A percentile compares a stretch with the other conserved stretches of the same genome.
Evolutionary conservation across 2,888 invertebrate genomes (phyloP).

Genomic region (Megaustenia siamemsis): DNA sequence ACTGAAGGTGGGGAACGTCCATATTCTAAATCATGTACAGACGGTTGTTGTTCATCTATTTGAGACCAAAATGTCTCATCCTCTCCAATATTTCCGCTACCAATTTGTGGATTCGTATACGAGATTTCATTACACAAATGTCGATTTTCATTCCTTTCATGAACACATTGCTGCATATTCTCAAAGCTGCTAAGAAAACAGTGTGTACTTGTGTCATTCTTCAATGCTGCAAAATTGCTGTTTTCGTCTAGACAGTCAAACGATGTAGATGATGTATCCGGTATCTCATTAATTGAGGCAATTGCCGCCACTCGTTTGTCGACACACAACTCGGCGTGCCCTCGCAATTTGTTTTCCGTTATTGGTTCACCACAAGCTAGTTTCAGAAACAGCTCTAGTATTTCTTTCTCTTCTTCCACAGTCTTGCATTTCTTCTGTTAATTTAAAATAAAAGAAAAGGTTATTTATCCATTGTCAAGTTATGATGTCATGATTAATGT

Average conservation of each 20-base stretch:
- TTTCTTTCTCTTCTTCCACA: background rate
- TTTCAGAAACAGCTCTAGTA: slow-evolving; percentile 25
- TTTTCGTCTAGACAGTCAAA: background rate
- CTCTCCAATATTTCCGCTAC: background rate
- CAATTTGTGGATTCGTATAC: background rate
- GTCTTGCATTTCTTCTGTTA: background rate
- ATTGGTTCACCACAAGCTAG: slow-evolving; percentile 20
- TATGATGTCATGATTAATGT: no score
- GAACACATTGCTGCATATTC: no score
- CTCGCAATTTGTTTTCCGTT: background rate
- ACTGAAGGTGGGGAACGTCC: no score
- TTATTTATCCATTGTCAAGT: no score
- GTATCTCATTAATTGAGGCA: background rate
- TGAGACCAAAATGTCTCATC: no score
- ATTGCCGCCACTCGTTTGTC: background rate
- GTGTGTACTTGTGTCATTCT: no score
- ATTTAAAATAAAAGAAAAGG: background rate
- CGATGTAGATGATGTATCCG: background rate
- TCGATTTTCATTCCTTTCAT: no score
- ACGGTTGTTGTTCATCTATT: no score
- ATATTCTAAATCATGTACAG: no score
- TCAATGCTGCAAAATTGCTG: background rate
- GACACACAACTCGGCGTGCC: background rate
- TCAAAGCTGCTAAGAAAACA: no score
- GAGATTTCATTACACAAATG: background rate